Evolutionary conservation across 2,113 vertebrate species (phyloP).

Genomic region (Perognathus longimembris): DNA sequence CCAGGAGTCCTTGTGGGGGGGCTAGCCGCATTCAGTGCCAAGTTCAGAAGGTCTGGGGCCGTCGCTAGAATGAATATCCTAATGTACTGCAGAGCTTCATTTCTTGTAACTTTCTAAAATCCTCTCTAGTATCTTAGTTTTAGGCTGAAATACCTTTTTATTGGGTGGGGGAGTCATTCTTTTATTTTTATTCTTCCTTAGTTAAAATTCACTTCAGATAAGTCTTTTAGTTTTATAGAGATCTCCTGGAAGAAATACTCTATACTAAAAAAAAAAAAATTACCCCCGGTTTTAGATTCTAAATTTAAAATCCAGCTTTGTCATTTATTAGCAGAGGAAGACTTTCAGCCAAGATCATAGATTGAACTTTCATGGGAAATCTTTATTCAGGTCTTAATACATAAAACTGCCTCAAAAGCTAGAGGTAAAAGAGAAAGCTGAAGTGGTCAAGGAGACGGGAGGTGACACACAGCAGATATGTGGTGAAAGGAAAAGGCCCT

Average conservation of each 20-base stretch:
- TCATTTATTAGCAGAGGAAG: neutral
- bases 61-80: neutral
- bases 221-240: conserved; percentile 4
- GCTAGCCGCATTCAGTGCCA: neutral
- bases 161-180: neutral
- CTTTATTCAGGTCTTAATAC: neutral
- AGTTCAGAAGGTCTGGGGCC: neutral
- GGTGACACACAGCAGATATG: neutral
- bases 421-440: neutral
- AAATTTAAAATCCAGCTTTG: neutral
- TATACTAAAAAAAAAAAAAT: neutral
- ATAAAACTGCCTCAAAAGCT: neutral
- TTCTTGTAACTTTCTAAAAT: neutral
- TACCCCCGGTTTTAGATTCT: neutral
- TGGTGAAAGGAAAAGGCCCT: neutral
- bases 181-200: neutral
- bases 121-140: neutral
- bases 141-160: neutral
- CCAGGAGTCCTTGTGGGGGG: neutral
- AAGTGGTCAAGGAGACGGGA: neutral
- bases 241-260: neutral
- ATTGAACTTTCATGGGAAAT: neutral
- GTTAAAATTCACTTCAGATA: conserved; percentile 22
- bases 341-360: neutral
- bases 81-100: neutral